Evolutionary conservation across 2,888 invertebrate genomes (phyloP), one percentile per base, ranked within the genome.

Genomic region (Brassicogethes aeneus): DNA sequence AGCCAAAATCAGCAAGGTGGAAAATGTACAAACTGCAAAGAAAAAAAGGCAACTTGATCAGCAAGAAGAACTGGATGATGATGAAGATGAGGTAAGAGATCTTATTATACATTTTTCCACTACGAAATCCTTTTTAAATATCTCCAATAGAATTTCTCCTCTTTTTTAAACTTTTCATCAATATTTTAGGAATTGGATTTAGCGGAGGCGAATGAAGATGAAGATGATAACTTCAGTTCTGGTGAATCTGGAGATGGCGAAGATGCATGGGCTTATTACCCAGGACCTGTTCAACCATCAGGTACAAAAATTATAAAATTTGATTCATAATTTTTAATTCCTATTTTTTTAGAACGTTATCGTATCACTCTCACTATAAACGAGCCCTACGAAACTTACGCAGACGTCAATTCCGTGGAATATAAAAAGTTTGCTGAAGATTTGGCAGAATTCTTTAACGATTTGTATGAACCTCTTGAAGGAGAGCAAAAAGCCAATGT

Each of bases 401-500:
- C 70, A 15, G 74, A 82, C 57, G 70, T 79, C 36, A 74, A 77
- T 45, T 80, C 79, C 7, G 54, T 55, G 0, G 69, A 71, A 43
- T 85, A 80, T 66, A 69, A 72, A 48, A 69, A 73, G 41, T 67
- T 84, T 47, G 75, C 81, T 7, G 65, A 66, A 7, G 71, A 75
- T 14, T 61, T 86, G 17, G 74, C 76, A 0, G 66, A 70, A 14
- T 75, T 75, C 0, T 71, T 86, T 7, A 76, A 80, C 45, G 61
- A 65, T 2, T 63, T 84, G 3, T 80, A 76, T 53, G 67, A 69
- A 5, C 51, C n/a, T n/a, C n/a, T n/a, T n/a, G n/a, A n/a, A 0
- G 82, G 81, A 33, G 70, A 70, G 3, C 79, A 79, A 54, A 69
- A 70, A 2, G 75, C 80, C 1, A 78, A 73, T 42, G 75, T 86